These are phyloP conservation scores for Corythornis cristatus DNA, from an alignment of 2,113 vertebrate species.

Conservation along the genomic window DNA sequence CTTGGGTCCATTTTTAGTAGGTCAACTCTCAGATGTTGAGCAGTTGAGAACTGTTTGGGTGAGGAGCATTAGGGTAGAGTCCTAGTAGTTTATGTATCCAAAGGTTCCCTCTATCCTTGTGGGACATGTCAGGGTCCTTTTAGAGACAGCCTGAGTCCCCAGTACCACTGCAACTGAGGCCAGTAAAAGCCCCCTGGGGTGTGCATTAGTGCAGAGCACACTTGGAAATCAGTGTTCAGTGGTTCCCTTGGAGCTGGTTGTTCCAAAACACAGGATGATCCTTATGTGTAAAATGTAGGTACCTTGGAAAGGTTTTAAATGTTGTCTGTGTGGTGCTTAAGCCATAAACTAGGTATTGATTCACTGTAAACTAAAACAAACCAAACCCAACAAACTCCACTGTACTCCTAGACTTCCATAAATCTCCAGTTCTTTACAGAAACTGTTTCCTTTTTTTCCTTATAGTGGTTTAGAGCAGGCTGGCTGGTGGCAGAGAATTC, in stretches of 20 bases:
- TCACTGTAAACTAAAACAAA: neutral
- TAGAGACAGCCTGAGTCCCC: neutral
- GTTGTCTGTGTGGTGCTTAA: neutral
- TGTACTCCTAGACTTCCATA: neutral
- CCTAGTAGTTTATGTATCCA: neutral
- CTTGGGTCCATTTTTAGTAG: neutral
- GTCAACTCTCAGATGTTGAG: neutral
- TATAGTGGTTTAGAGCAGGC: neutral
- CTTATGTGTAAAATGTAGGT: neutral
- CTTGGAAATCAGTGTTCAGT: neutral
- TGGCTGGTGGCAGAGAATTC: neutral
- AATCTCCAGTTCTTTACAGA: neutral
- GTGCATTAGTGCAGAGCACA: neutral
- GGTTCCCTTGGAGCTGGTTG: neutral
- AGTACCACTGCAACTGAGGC: neutral
- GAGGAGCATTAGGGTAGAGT: neutral
- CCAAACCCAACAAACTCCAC: too few relatives aligned
- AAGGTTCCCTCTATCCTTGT: neutral
- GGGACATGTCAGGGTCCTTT: neutral
- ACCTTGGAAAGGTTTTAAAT: neutral
- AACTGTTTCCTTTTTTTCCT: neutral
- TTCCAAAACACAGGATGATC: neutral
- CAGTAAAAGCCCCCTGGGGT: neutral
- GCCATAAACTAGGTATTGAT: neutral
- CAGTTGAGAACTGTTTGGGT: neutral